phyloP scores from a whole-genome alignment of 2,797 vertebrate species.

The Bufotes viridis region DNA sequence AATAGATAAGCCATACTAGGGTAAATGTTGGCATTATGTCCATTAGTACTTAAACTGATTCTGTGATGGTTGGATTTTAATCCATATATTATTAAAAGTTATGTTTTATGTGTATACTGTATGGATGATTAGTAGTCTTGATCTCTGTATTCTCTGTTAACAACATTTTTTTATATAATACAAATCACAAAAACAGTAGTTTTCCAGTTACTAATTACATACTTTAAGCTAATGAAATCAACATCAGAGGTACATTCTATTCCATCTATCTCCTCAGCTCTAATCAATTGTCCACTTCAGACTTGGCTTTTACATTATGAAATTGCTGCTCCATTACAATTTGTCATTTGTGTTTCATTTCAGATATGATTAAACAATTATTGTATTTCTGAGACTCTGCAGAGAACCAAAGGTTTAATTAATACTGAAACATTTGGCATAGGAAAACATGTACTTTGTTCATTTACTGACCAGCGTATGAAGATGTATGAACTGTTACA shows the following conservation, averaged over 20 bases:
- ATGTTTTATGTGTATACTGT: too few relatives aligned
- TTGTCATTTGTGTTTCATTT: conserved; percentile 15
- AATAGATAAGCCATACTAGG: too few relatives aligned
- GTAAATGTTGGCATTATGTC: too few relatives aligned
- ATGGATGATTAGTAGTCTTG: too few relatives aligned
- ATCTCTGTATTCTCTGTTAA: neutral
- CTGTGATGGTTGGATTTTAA: too few relatives aligned
- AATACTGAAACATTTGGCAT: neutral
- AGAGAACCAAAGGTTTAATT: conserved; percentile 1
- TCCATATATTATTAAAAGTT: too few relatives aligned
- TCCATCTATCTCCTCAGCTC: conserved; percentile 32
- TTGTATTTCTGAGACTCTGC: neutral
- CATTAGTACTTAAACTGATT: too few relatives aligned
- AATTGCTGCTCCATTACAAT: conserved; percentile 17
- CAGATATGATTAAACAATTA: conserved; percentile 16
- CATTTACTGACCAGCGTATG: neutral
- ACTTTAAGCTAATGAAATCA: conserved; percentile 39
- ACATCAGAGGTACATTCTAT: neutral
- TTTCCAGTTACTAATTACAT: conserved; percentile 30
- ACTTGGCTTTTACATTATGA: conserved; percentile 22
- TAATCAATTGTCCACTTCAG: conserved; percentile 56
- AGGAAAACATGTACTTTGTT: neutral
- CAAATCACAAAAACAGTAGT: neutral
- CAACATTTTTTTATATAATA: neutral
- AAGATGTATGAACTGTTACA: neutral